These are phyloP conservation scores for Polydrusus tereticollis DNA, from an alignment of 2,888 invertebrate species.

Conservation along the genomic window DNA sequence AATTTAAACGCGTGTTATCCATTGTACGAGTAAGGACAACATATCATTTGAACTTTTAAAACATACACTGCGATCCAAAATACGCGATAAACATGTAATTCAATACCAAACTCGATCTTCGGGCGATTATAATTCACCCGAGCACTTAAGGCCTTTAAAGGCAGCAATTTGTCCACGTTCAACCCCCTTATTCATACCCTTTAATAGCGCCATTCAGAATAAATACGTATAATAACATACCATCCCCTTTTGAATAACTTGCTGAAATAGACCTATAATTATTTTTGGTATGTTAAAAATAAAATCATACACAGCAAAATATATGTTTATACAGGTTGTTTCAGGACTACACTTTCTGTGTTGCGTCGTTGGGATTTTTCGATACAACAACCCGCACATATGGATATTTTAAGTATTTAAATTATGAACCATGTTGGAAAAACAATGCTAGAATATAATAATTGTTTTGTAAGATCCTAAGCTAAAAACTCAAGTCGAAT, in stretches of 20 bases:
- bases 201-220: constrained; percentile 36
- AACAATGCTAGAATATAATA: too few relatives aligned
- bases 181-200: constrained; percentile 39
- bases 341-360: neutral
- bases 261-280: constrained; percentile 29
- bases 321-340: neutral
- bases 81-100: constrained; percentile 14
- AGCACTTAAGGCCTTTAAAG: constrained; percentile 27
- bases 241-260: constrained; percentile 33
- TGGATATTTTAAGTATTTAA: too few relatives aligned
- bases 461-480: too few relatives aligned
- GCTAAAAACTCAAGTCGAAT: neutral
- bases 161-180: constrained; percentile 28
- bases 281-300: constrained; percentile 11
- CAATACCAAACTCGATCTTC: constrained; percentile 7
- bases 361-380: too few relatives aligned
- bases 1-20: too few relatives aligned
- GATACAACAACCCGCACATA: too few relatives aligned
- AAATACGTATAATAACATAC: constrained; percentile 39
- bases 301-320: neutral
- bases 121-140: constrained; percentile 30
- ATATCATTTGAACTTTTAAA: neutral
- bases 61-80: neutral
- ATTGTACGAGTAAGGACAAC: too few relatives aligned
- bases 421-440: too few relatives aligned